Base-by-base conservation (phyloP, 2,888 invertebrate species). In the Galeruca laticollis region DNA sequence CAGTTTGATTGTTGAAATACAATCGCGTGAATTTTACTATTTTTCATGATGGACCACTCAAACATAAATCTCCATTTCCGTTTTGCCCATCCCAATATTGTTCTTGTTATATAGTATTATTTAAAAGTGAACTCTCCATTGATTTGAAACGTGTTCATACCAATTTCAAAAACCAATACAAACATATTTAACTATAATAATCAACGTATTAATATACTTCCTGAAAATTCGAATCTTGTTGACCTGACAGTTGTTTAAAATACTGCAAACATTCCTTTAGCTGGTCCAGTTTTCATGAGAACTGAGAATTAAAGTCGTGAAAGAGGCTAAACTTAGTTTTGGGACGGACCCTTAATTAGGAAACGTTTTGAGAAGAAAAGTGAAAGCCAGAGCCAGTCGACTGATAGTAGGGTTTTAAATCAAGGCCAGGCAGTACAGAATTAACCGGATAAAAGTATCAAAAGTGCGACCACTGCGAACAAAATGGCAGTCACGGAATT, bases 321-420 rank as follows among this genome's bases (percentile, higher is more conserved):
- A 85, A 85, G 85, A 84, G 83, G 37, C 52, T 83, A 81, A 84
- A 84, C 85, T 84, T 83, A 85, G 82, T 85, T 85, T 81, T 84
- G 84, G 85, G 85, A 86, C 86, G 86, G 85, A 84, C 82, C 85
- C 85, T 86, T 86, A 86, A 86, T 86, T 86, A 86, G 86, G 84
- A 85, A 85, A 84, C 84, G 84, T 84, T 86, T 84, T 83, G 80
- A 80, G 82, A 81, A 80, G 72, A 73, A 56, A 52, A 61, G 60
- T 56, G 52, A 61, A 47, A 60, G n/a, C 18, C 35, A 18, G 15
- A 35, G 15, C 35, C 31, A 56, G 31, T 54, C 54, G 60, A 68
- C 37, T 57, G 56, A 57, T 9, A 31, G 33, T 35, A 56, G 68
- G 33, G 83, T 82, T 83, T 82, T 83, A 83, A 84, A 84, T 84